phyloP scores from a whole-genome alignment of 2,888 invertebrate species.

The Nowickia ferox region DNA sequence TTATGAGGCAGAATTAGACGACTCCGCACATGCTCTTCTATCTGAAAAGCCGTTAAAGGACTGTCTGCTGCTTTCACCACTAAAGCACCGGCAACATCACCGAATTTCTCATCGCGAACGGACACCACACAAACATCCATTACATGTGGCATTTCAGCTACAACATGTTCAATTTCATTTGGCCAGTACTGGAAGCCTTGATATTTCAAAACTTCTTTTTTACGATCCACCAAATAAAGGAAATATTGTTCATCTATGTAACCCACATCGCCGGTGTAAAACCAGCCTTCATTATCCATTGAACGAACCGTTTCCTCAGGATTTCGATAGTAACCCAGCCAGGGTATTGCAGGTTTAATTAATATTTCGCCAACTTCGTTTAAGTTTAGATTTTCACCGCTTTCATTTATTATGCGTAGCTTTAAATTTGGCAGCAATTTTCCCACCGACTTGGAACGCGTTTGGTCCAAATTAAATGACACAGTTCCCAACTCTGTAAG shows the following conservation, averaged over 20 bases:
- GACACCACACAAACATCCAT: conserved; percentile 65
- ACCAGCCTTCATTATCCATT: conserved; percentile 76
- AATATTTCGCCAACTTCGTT: conserved; percentile 78
- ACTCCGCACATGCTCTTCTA: conserved; percentile 74
- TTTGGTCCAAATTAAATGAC: conserved; percentile 61
- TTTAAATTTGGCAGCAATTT: conserved; percentile 70
- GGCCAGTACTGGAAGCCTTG: conserved; percentile 70
- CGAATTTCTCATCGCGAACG: conserved; percentile 74
- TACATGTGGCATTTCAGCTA: conserved; percentile 50
- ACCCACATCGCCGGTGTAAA: conserved; percentile 80
- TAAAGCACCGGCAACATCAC: conserved; percentile 79
- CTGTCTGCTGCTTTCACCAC: conserved; percentile 76
- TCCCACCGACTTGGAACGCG: conserved; percentile 74
- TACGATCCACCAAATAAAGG: conserved; percentile 77
- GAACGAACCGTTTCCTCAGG: conserved; percentile 72
- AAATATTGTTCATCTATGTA: conserved; percentile 77
- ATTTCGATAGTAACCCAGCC: conserved; percentile 79
- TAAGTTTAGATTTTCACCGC: conserved; percentile 73
- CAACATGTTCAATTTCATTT: conserved; percentile 56
- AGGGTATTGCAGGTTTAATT: conserved; percentile 69
- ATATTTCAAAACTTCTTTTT: conserved; percentile 79
- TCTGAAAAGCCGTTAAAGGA: conserved; percentile 75
- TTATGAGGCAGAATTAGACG: conserved; percentile 8
- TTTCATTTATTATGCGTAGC: conserved; percentile 76
- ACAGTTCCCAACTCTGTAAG: conserved; percentile 77